Percentiles rank a stretch among this genome's conserved stretches.
These are phyloP conservation scores for Campylomormyrus tamandua DNA, from an alignment of 2,113 vertebrate genomes.

Conservation along the genomic window DNA sequence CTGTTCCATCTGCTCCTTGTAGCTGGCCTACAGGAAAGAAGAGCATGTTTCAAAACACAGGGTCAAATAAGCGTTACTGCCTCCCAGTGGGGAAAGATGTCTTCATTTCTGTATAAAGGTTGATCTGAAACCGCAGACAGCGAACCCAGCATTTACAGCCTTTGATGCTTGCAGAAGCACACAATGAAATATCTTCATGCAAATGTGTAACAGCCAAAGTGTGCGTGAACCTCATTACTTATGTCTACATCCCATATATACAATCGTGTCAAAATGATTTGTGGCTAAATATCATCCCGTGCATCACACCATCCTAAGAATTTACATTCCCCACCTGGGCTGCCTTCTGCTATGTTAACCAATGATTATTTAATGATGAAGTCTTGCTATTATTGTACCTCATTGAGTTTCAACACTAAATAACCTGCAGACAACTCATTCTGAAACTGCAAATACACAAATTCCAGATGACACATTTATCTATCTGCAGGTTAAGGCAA, in stretches of 20 bases:
- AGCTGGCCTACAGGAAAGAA: slow-evolving; percentile 55
- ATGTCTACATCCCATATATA: neutral
- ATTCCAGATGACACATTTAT: neutral
- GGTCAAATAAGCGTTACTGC: neutral
- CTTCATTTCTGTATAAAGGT: neutral
- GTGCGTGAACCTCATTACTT: neutral
- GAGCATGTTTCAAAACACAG: neutral
- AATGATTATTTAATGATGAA: neutral
- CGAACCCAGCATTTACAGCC: neutral
- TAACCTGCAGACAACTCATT: neutral
- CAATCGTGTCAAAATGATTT: neutral
- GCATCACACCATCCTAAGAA: neutral
- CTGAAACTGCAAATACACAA: neutral
- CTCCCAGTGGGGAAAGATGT: neutral
- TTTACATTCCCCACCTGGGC: neutral
- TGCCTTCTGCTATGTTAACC: neutral
- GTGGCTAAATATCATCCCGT: neutral
- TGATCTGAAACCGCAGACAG: neutral
- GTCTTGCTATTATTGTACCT: neutral
- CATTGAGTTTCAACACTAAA: neutral
- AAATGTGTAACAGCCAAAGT: neutral
- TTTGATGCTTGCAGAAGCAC: neutral
- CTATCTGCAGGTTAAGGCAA: neutral
- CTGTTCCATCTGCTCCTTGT: slow-evolving; percentile 60
- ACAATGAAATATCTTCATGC: neutral